Evolutionary conservation across 2,113 vertebrate species (phyloP).

Genomic region (Cochlearius cochlearius): DNA sequence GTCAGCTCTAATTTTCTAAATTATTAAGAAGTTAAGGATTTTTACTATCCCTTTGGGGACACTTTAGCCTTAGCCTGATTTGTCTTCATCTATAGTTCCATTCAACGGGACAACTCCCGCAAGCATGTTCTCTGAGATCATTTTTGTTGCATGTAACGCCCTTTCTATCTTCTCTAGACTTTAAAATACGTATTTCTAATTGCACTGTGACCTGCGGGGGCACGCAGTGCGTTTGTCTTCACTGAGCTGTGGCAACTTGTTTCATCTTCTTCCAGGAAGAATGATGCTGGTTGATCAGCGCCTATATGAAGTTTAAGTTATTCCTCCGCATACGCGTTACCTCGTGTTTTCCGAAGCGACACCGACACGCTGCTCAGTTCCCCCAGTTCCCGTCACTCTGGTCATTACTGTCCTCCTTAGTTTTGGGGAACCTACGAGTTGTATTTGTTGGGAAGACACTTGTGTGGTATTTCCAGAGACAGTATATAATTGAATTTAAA

Average conservation of each 20-base stretch:
- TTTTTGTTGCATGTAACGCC: neutral
- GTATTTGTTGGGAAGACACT: constrained; percentile 20
- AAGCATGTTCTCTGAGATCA: neutral
- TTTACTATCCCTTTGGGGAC: neutral
- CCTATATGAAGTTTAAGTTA: neutral
- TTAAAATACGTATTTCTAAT: neutral
- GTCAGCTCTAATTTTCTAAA: neutral
- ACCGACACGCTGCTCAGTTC: neutral
- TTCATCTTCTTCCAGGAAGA: neutral
- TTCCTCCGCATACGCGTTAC: neutral
- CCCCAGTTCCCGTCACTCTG: neutral
- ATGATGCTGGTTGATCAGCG: neutral
- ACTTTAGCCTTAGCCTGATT: neutral
- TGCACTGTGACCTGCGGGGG: neutral
- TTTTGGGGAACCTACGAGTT: neutral
- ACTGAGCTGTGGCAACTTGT: neutral
- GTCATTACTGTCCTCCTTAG: neutral
- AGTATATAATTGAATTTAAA: constrained; percentile 45
- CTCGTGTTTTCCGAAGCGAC: neutral
- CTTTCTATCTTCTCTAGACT: neutral
- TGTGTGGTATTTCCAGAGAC: neutral
- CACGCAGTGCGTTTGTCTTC: neutral
- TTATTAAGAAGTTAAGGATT: neutral
- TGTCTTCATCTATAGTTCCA: neutral
- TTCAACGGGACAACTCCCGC: neutral